Evolutionary conservation across 2,888 invertebrate species (phyloP).

Genomic region (Cheilosia impressa): DNA sequence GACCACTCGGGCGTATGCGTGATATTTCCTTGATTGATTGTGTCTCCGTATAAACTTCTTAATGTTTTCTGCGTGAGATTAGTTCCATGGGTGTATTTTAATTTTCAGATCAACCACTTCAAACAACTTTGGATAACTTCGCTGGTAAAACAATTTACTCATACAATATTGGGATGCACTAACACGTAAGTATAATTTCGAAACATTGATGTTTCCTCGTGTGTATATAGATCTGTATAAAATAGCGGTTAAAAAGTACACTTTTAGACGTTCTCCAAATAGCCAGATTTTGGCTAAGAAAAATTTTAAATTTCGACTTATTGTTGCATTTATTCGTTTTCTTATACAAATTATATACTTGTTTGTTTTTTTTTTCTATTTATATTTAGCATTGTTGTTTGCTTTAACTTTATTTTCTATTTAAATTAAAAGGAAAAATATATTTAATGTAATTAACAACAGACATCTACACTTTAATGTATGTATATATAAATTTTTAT

Average conservation of each 20-base stretch:
- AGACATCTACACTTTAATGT: slow-evolving; percentile 81
- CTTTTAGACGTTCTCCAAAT: slow-evolving; percentile 18
- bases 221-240: slow-evolving; percentile 70
- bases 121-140: slow-evolving; percentile 54
- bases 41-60: not conserved
- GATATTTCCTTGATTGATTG: not conserved
- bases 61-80: no score
- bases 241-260: slow-evolving; percentile 33
- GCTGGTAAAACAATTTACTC: slow-evolving; percentile 23
- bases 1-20: not conserved
- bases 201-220: slow-evolving; percentile 14
- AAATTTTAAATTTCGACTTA: slow-evolving; percentile 53
- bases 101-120: not conserved
- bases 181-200: slow-evolving; percentile 72
- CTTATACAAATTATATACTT: slow-evolving; percentile 72
- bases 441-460: slow-evolving; percentile 78
- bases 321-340: slow-evolving; percentile 44
- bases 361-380: slow-evolving; percentile 41
- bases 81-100: not conserved
- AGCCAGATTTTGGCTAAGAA: slow-evolving; percentile 13
- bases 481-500: slow-evolving; percentile 77
- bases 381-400: slow-evolving; percentile 34
- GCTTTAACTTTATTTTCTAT: slow-evolving; percentile 48
- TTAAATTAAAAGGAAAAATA: slow-evolving; percentile 62
- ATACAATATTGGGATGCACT: slow-evolving; percentile 76